Conservation (phyloP, 2,113 vertebrate species). For the Hylia prasina region DNA sequence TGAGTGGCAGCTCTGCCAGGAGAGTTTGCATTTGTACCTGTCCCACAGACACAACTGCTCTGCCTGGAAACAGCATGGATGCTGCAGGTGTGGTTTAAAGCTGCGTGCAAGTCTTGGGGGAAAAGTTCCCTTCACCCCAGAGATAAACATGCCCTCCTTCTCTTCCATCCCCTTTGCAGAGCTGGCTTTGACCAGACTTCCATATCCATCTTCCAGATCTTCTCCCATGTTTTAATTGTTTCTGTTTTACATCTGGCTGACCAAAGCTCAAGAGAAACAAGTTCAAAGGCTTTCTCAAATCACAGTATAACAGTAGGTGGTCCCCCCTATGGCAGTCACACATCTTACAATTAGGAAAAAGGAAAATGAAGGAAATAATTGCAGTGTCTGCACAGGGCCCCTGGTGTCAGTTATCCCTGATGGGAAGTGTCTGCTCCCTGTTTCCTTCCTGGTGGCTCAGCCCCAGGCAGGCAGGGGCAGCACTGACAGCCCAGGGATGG, state of each 20-base stretch:
- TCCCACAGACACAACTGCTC: not conserved
- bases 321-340: not conserved
- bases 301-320: not conserved
- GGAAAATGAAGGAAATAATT: slow-evolving; percentile 6
- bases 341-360: not conserved
- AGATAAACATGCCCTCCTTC: not conserved
- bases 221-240: not conserved
- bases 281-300: not conserved
- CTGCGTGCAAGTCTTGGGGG: not conserved
- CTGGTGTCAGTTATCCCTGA: not conserved
- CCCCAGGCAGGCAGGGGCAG: not conserved
- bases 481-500: not conserved
- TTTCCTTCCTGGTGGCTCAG: not conserved
- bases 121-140: not conserved
- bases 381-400: not conserved
- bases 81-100: not conserved
- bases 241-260: slow-evolving; percentile 19
- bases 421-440: not conserved
- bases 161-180: not conserved
- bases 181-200: not conserved
- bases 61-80: not conserved
- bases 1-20: not conserved
- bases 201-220: not conserved
- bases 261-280: not conserved
- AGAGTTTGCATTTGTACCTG: not conserved